Evolutionary conservation across 1,140 invertebrate genomes (phyloP).

Genomic region (Riptortus pedestris): DNA sequence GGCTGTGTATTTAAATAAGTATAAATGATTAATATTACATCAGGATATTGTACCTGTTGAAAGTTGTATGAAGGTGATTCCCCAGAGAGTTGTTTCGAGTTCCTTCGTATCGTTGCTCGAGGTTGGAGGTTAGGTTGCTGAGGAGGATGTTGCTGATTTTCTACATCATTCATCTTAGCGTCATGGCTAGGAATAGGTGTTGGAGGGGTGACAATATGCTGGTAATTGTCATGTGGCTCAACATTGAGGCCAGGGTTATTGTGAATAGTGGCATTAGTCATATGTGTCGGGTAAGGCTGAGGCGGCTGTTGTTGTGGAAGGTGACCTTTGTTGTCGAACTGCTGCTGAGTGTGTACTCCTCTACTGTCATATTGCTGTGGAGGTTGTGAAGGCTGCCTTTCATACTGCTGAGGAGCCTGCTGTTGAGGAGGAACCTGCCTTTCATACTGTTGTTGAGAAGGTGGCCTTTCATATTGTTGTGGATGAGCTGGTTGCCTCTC

Average conservation of each 20-base stretch:
- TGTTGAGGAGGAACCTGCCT: background rate
- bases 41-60: conserved; percentile 30
- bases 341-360: conserved; percentile 21
- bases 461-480: background rate
- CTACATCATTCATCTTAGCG: conserved; percentile 11
- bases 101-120: conserved; percentile 36
- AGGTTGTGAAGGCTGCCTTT: background rate
- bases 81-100: conserved; percentile 39
- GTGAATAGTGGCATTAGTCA: conserved; percentile 34
- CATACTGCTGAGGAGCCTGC: background rate
- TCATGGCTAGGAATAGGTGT: conserved; percentile 26
- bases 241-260: conserved; percentile 25
- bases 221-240: conserved; percentile 26
- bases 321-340: conserved; percentile 11
- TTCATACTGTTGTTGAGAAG: background rate
- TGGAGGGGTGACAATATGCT: conserved; percentile 27
- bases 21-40: background rate
- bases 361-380: conserved; percentile 22
- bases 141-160: background rate
- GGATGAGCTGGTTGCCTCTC: background rate
- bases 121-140: conserved; percentile 18
- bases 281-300: conserved; percentile 27
- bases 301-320: conserved; percentile 26
- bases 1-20: background rate
- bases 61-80: conserved; percentile 34